Evolutionary conservation across 2,113 vertebrate species (phyloP).

Genomic region (Budorcas taxicolor): DNA sequence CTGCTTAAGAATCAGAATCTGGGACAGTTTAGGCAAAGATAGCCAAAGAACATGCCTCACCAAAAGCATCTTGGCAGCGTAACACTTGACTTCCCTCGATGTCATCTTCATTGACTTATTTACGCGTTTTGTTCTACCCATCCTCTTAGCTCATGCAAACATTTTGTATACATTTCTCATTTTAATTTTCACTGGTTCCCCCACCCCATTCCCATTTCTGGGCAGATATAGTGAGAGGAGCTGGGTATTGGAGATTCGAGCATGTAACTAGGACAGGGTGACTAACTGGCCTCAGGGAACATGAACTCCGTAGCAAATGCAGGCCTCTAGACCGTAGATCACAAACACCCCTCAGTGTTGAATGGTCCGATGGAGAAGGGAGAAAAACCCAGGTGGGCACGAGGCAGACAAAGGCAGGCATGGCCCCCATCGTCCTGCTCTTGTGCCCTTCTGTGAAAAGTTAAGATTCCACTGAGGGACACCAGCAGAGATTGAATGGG

Average conservation of each 20-base stretch:
- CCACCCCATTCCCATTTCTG: neutral
- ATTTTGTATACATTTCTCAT: neutral
- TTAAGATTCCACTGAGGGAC: neutral
- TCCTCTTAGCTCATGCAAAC: neutral
- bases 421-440: accelerated
- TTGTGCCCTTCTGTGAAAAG: neutral
- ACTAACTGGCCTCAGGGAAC: neutral
- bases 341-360: no score
- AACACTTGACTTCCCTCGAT: neutral
- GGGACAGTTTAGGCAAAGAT: neutral
- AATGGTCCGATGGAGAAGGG: accelerated
- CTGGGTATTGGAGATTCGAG: neutral
- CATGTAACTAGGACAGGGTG: neutral
- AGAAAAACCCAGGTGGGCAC: neutral
- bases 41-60: neutral
- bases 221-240: neutral
- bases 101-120: neutral
- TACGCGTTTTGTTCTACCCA: neutral
- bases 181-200: neutral
- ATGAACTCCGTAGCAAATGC: neutral
- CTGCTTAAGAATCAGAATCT: neutral
- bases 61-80: neutral
- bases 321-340: neutral
- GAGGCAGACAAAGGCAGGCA: neutral
- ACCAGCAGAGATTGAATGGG: neutral